A percentile compares a stretch with the other conserved stretches of the same genome.
Conservation (phyloP, 2,113 vertebrate species). For the Myotis yumanensis region DNA sequence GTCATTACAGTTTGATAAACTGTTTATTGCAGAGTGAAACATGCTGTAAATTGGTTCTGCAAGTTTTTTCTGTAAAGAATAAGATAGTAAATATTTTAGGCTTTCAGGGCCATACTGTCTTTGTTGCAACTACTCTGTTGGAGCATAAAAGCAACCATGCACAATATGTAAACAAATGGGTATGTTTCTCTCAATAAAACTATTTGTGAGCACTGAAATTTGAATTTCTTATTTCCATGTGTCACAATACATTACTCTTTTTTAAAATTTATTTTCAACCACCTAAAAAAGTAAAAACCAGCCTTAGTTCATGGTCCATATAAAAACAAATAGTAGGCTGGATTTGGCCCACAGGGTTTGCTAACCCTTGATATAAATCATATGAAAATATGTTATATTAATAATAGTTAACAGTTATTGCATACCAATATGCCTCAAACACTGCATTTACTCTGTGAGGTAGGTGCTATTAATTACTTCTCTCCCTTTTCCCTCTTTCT, state of each 20-base stretch:
- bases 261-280: neutral
- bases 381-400: neutral
- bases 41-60: neutral
- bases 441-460: neutral
- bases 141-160: neutral
- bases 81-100: neutral
- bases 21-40: neutral
- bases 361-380: neutral
- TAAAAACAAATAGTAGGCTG: neutral
- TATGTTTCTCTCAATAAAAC: neutral
- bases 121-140: neutral
- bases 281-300: constrained; percentile 13
- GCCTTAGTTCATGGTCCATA: neutral
- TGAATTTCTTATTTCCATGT: neutral
- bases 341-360: neutral
- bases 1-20: neutral
- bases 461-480: neutral
- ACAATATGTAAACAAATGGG: neutral
- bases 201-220: neutral
- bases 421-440: neutral
- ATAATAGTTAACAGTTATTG: neutral
- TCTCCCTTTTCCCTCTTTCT: neutral
- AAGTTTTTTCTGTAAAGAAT: neutral
- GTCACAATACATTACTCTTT: neutral
- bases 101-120: neutral